Base-by-base conservation (phyloP, 1,140 invertebrate species). In the Brachionus calyciflorus region DNA sequence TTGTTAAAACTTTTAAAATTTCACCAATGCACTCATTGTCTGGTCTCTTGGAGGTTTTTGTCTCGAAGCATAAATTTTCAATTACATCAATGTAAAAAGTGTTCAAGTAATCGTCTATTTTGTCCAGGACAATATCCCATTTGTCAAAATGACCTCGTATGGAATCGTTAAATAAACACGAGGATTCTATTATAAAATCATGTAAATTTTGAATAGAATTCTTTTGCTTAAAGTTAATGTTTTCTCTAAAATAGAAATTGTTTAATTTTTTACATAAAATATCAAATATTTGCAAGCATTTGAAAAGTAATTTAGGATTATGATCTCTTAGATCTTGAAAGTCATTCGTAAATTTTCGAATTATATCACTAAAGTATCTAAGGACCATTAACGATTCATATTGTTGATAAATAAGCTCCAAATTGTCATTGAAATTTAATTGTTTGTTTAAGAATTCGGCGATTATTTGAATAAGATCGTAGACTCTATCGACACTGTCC, bases 81-180 rank as follows among this genome's bases (percentile, higher is more conserved):
- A 65, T 65, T 46, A 65, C 26, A 24, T 65, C 40, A 5, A 65
- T n/a, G 44, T 65, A 65, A 65, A 65, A 65, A 12, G 19, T 41
- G 60, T 41, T 41, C 6, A 65, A 24, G 44, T 28, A 65, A 12
- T 65, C 60, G 21, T 65, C 41, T 3, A 37, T 37, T 37, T 5
- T 9, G 33, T 9, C 9, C 9, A 37, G 33, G 3, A 5, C 33
- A 5, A 3, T 37, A 5, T 37, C 33, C n/a, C n/a, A n/a, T n/a
- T n/a, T n/a, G n/a, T n/a, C n/a, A n/a, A n/a, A n/a, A n/a, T n/a
- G n/a, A n/a, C n/a, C n/a, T 37, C 4, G 3, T 37, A 37, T 9
- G 4, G 9, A 37, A 9, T 37, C 9, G 3, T 37, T 37, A 37
- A 37, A 37, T 5, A 7, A 3, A 14, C 3, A 14, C 5, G 5